These are phyloP conservation scores for Antennarius striatus DNA, from an alignment of 2,113 vertebrate species.

Conservation along the genomic window DNA sequence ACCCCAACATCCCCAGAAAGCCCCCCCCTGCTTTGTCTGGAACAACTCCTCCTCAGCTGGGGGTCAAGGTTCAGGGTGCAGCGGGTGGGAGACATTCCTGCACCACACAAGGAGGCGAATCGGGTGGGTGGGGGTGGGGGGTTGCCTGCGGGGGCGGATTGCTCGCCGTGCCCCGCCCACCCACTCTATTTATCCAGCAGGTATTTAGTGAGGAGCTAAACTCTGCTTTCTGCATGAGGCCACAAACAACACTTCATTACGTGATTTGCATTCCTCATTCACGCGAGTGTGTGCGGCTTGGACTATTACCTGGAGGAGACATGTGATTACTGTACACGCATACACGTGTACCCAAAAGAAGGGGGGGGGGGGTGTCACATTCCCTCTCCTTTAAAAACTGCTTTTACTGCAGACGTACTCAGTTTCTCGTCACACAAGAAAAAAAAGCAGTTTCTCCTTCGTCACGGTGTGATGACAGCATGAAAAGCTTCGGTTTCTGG, in stretches of 20 bases:
- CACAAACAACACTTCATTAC: conserved; percentile 72
- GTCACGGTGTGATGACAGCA: conserved; percentile 49
- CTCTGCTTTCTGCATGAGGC: conserved; percentile 70
- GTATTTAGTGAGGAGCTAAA: conserved; percentile 65
- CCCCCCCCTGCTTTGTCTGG: conserved; percentile 53
- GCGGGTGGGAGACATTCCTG: conserved; percentile 42
- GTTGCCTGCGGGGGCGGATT: conserved; percentile 12
- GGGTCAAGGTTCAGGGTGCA: conserved; percentile 66
- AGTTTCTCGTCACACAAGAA: conserved; percentile 31
- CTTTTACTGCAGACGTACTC: conserved; percentile 30
- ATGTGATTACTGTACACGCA: conserved; percentile 65
- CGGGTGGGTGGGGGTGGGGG: conserved; percentile 2
- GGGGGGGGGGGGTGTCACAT: conserved; percentile 22
- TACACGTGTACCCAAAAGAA: conserved; percentile 37
- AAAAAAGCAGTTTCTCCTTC: conserved; percentile 11
- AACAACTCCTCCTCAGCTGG: conserved; percentile 28
- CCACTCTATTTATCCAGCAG: conserved; percentile 64
- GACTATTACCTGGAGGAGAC: conserved; percentile 61
- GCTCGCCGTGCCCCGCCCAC: conserved; percentile 41
- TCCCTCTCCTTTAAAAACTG: conserved; percentile 23
- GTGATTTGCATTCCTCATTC: conserved; percentile 65
- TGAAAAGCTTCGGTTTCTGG: conserved; percentile 48
- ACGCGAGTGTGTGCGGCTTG: conserved; percentile 66
- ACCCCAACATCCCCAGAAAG: conserved; percentile 52
- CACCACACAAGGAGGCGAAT: conserved; percentile 51